A percentile compares a stretch with the other conserved stretches of the same genome.
Conservation (phyloP, 2,888 invertebrate species). For the Mimas tiliae region DNA sequence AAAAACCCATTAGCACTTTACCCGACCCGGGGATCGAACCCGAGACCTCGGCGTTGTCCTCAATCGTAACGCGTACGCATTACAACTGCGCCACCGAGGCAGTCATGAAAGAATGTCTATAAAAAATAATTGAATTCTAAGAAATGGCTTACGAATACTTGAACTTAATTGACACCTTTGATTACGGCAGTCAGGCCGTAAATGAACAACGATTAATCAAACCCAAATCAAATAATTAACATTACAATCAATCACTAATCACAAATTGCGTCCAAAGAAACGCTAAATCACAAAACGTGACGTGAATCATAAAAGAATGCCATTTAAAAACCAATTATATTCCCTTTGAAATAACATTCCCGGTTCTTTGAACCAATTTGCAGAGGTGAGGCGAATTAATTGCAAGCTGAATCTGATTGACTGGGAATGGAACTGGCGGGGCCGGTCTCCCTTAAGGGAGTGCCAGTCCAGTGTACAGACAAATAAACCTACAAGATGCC, state of each 20-base stretch:
- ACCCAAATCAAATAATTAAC: no score
- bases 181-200: no score
- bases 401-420: slow-evolving; percentile 16
- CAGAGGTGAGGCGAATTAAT: slow-evolving; percentile 22
- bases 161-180: no score
- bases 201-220: no score
- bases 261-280: not conserved
- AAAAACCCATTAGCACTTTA: no score
- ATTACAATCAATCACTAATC: not conserved
- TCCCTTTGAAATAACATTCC: slow-evolving; percentile 9
- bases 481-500: not conserved
- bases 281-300: not conserved
- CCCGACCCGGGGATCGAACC: no score
- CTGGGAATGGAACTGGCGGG: not conserved
- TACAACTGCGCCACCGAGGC: no score
- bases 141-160: no score
- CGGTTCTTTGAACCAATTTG: slow-evolving; percentile 17
- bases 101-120: no score
- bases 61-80: no score
- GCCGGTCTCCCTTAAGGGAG: not conserved
- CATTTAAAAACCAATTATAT: slow-evolving; percentile 18
- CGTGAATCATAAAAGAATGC: not conserved
- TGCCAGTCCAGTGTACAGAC: not conserved
- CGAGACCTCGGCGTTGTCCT: no score
- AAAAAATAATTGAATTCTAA: no score